phyloP scores from a whole-genome alignment of 2,113 vertebrate genomes.

The Syrmaticus mikado region DNA sequence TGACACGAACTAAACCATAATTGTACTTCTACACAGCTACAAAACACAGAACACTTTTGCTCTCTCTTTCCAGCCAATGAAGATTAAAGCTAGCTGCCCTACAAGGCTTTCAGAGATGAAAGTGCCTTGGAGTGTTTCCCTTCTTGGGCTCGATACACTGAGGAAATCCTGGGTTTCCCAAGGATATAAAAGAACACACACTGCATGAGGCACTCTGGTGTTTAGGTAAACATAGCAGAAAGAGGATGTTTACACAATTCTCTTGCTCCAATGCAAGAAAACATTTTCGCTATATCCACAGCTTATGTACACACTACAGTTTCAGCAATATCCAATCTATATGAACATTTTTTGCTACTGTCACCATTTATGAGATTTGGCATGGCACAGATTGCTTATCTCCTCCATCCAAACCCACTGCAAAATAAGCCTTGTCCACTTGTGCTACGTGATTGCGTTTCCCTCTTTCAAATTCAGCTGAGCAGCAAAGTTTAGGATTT shows the following conservation, averaged over 20 bases:
- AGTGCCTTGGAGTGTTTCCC: conserved; percentile 7
- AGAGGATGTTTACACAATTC: not conserved
- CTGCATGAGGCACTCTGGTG: not conserved
- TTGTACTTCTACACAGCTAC: not conserved
- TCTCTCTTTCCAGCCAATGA: not conserved
- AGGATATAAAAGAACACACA: not conserved
- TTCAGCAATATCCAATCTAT: not conserved
- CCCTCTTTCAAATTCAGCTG: rapidly evolving
- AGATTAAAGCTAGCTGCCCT: conserved; percentile 23
- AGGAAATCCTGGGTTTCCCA: conserved; percentile 36
- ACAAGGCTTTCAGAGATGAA: conserved; percentile 42
- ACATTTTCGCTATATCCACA: not conserved
- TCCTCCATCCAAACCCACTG: not conserved
- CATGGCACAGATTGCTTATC: not conserved
- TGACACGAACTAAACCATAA: not conserved
- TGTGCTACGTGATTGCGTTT: rapidly evolving
- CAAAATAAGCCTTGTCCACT: not conserved
- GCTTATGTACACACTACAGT: rapidly evolving
- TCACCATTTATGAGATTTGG: not conserved
- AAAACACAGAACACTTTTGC: conserved; percentile 33
- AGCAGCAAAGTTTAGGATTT: not conserved
- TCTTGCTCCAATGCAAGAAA: not conserved
- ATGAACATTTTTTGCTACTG: not conserved
- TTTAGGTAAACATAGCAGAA: not conserved
- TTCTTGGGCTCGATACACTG: conserved; percentile 38